These are phyloP conservation scores for Chaetorhynchus papuensis DNA, from an alignment of 2,113 vertebrate genomes.

Conservation along the genomic window DNA sequence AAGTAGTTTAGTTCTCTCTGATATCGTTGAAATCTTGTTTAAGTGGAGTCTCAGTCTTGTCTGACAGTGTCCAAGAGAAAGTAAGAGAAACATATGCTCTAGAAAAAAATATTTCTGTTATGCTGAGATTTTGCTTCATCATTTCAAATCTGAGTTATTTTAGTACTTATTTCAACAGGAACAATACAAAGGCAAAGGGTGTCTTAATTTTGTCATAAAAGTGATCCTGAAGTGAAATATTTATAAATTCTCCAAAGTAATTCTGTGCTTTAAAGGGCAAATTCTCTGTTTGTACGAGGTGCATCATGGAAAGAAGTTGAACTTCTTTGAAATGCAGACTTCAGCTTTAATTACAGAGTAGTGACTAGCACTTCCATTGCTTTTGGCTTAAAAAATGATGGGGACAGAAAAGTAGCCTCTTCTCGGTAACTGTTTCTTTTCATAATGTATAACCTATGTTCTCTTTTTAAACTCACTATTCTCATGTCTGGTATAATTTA, in stretches of 20 bases:
- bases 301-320: background rate
- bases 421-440: constrained; percentile 18
- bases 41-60: background rate
- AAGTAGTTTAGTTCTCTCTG: background rate
- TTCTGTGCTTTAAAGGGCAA: background rate
- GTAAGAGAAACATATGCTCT: background rate
- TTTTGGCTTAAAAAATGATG: constrained; percentile 28
- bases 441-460: background rate
- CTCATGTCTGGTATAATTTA: background rate
- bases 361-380: background rate
- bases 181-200: background rate
- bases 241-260: background rate
- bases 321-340: background rate
- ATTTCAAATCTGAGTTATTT: background rate
- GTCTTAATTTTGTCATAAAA: background rate
- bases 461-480: background rate
- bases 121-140: background rate
- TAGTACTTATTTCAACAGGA: background rate
- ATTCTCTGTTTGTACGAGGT: background rate
- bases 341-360: constrained; percentile 5
- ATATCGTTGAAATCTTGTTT: background rate
- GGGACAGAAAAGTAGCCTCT: background rate
- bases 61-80: background rate
- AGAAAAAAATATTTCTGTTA: background rate
- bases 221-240: background rate